Evolutionary conservation across 2,888 invertebrate genomes (phyloP).

Genomic region (Ceramica pisi): DNA sequence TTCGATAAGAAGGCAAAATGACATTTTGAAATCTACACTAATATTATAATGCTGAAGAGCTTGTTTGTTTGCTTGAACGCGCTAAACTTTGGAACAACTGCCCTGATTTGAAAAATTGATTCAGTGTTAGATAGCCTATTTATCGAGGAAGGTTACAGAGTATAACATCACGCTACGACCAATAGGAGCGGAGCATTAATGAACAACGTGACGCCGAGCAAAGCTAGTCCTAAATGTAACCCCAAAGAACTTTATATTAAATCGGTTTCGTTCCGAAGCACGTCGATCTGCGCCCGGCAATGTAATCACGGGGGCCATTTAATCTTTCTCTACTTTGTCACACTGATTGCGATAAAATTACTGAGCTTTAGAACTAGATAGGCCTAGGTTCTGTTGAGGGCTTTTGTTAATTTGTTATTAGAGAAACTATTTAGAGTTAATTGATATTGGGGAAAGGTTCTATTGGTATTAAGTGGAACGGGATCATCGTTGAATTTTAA

Average conservation of each 20-base stretch:
- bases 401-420: constrained; percentile 13
- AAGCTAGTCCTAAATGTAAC: constrained; percentile 18
- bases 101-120: too few relatives aligned
- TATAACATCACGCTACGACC: too few relatives aligned
- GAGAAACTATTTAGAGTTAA: not conserved
- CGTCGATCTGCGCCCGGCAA: constrained; percentile 2
- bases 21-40: too few relatives aligned
- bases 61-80: too few relatives aligned
- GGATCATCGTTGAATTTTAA: not conserved
- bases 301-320: constrained; percentile 10
- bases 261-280: constrained; percentile 11
- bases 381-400: not conserved
- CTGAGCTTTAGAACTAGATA: not conserved
- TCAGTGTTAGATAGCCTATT: too few relatives aligned
- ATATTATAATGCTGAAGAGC: too few relatives aligned
- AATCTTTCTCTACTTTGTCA: constrained; percentile 7
- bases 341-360: constrained; percentile 26
- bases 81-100: too few relatives aligned
- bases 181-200: too few relatives aligned
- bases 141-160: too few relatives aligned
- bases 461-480: not conserved
- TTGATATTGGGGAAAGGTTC: not conserved
- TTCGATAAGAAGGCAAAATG: too few relatives aligned
- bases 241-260: constrained; percentile 21
- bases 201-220: too few relatives aligned